phyloP scores from a whole-genome alignment of 2,113 vertebrate species.

The Anguilla japonica region DNA sequence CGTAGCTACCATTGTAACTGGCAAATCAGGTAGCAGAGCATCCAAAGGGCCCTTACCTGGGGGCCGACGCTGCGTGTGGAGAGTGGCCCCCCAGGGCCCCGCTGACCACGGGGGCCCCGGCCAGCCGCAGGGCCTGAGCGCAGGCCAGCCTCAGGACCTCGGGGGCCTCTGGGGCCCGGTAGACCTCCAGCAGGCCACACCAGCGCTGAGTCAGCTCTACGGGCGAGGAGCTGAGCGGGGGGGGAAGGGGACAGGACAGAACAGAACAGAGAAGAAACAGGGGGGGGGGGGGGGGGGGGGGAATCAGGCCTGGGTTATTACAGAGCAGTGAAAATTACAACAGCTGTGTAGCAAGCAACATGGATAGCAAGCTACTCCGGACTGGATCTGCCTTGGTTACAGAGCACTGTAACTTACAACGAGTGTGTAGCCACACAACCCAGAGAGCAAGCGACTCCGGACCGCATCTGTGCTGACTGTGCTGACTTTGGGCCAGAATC shows the following conservation, averaged over 20 bases:
- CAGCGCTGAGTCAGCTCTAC: constrained; percentile 55
- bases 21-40: background rate
- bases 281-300: too few species aligned
- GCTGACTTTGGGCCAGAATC: too few species aligned
- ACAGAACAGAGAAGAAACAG: background rate
- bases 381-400: too few species aligned
- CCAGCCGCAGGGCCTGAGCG: constrained; percentile 64
- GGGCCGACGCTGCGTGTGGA: constrained; percentile 41
- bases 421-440: too few species aligned
- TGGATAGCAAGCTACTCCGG: too few species aligned
- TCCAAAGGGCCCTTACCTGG: constrained; percentile 61
- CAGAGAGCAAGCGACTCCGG: too few species aligned
- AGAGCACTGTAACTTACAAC: too few species aligned
- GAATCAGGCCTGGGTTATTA: too few species aligned
- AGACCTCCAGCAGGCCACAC: constrained; percentile 67
- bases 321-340: too few species aligned
- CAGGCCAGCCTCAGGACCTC: constrained; percentile 76
- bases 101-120: constrained; percentile 56
- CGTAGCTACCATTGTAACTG: too few species aligned
- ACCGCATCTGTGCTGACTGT: too few species aligned
- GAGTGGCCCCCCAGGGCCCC: constrained; percentile 7
- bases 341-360: too few species aligned
- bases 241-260: background rate
- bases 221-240: background rate
- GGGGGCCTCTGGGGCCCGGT: constrained; percentile 45